These are phyloP conservation scores for Pseudococcus longispinus DNA, from an alignment of 2,888 invertebrate genomes.

Conservation along the genomic window DNA sequence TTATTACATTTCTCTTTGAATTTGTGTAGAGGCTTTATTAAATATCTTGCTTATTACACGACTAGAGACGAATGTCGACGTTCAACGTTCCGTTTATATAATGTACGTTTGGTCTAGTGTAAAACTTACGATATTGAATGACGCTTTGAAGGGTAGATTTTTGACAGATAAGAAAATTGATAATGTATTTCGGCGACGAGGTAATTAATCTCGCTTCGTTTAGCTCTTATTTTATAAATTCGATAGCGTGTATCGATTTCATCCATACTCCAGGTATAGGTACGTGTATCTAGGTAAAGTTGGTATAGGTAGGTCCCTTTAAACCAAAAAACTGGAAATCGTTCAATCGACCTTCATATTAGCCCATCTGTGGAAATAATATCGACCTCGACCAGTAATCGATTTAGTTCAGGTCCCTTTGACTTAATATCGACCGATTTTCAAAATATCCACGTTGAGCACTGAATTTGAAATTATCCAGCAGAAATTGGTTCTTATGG, in stretches of 20 bases:
- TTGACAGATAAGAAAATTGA: conserved; percentile 35
- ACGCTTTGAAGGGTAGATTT: neutral
- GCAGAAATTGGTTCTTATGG: too few species aligned
- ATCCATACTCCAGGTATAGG: neutral
- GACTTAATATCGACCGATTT: too few species aligned
- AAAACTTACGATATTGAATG: neutral
- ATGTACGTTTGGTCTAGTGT: neutral
- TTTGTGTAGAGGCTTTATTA: neutral
- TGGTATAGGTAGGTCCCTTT: neutral
- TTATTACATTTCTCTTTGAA: conserved; percentile 9
- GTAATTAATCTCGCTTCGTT: conserved; percentile 30
- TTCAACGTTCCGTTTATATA: neutral
- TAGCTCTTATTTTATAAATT: conserved; percentile 15
- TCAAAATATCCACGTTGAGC: too few species aligned
- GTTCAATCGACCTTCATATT: too few species aligned
- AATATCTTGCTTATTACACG: conserved; percentile 2
- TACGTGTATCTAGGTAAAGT: neutral
- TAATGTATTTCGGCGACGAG: neutral
- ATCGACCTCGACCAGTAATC: too few species aligned
- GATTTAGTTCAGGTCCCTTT: too few species aligned
- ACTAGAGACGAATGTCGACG: neutral
- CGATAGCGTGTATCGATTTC: neutral
- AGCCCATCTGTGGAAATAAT: too few species aligned
- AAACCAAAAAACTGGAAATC: too few species aligned
- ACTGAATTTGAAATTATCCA: too few species aligned